Evolutionary conservation across 2,113 vertebrate species (phyloP).

Genomic region (Fregata magnificens): DNA sequence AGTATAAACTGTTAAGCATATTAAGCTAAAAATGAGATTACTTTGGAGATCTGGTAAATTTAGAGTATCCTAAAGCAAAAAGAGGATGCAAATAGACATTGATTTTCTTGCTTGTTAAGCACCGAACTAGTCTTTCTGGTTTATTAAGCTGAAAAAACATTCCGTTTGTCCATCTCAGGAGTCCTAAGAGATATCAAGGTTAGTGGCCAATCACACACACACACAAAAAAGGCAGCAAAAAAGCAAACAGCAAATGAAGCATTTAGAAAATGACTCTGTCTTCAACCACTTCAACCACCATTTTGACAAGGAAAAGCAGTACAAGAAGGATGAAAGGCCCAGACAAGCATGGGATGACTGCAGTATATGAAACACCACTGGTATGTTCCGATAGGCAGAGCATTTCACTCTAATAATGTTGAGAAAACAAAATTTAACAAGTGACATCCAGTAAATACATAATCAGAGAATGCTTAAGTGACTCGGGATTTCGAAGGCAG

Average conservation of each 20-base stretch:
- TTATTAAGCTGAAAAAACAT: neutral
- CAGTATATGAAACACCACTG: neutral
- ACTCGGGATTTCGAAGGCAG: constrained; percentile 35
- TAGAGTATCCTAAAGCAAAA: neutral
- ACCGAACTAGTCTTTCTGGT: neutral
- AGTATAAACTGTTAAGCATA: neutral
- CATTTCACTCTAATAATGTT: neutral
- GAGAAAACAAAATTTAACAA: constrained; percentile 9
- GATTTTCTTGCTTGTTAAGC: neutral
- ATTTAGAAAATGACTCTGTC: constrained; percentile 15
- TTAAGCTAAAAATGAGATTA: neutral
- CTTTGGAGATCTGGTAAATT: neutral
- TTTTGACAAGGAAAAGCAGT: constrained; percentile 22
- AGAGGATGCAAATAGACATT: neutral
- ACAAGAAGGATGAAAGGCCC: neutral
- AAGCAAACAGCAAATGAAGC: constrained; percentile 26
- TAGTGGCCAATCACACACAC: neutral
- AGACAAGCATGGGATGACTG: neutral
- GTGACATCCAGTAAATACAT: constrained; percentile 7
- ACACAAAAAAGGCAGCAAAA: neutral
- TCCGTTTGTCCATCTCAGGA: neutral
- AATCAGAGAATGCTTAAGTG: neutral
- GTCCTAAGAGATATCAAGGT: neutral
- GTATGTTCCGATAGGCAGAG: neutral
- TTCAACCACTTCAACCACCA: constrained; percentile 19